Percentiles rank a stretch among this genome's conserved stretches.
These are phyloP conservation scores for Helicoverpa zea DNA, from an alignment of 1,140 invertebrate species.

Conservation along the genomic window DNA sequence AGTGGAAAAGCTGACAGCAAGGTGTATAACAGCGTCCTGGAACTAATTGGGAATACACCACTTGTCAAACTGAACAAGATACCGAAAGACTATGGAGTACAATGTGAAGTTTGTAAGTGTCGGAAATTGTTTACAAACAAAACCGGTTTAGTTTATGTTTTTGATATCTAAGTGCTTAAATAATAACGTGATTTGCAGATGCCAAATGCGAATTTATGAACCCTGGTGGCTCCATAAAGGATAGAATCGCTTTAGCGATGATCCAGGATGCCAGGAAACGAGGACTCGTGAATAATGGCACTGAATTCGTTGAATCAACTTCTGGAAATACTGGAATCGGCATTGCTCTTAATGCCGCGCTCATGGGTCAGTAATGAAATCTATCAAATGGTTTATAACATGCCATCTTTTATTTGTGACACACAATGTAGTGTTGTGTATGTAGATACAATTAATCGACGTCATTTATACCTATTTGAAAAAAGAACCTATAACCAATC, in stretches of 20 bases:
- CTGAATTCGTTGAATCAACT: slow-evolving; percentile 96
- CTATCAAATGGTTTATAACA: background rate
- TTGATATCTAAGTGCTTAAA: too few relatives aligned
- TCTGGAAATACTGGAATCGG: slow-evolving; percentile 98
- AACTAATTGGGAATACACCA: slow-evolving; percentile 96
- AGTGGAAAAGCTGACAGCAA: slow-evolving; percentile 34
- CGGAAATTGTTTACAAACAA: too few relatives aligned
- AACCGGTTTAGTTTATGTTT: too few relatives aligned
- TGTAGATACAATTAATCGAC: too few relatives aligned
- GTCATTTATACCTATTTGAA: background rate
- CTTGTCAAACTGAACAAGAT: slow-evolving; percentile 95
- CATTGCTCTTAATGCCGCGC: slow-evolving; percentile 95
- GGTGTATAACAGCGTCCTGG: slow-evolving; percentile 88
- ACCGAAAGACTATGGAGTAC: slow-evolving; percentile 91
- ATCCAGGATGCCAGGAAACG: slow-evolving; percentile 96
- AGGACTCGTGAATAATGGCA: slow-evolving; percentile 94
- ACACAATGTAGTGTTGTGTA: too few relatives aligned
- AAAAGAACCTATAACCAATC: background rate
- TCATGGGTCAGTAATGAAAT: slow-evolving; percentile 88
- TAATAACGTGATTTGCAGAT: slow-evolving; percentile 88
- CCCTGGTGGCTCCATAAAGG: slow-evolving; percentile 98
- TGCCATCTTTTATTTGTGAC: background rate
- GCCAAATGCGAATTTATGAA: slow-evolving; percentile 99
- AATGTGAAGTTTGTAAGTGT: slow-evolving; percentile 93
- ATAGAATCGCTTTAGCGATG: slow-evolving; percentile 97